Conservation (phyloP, 2,797 vertebrate species). For the Phataginus tricuspis region DNA sequence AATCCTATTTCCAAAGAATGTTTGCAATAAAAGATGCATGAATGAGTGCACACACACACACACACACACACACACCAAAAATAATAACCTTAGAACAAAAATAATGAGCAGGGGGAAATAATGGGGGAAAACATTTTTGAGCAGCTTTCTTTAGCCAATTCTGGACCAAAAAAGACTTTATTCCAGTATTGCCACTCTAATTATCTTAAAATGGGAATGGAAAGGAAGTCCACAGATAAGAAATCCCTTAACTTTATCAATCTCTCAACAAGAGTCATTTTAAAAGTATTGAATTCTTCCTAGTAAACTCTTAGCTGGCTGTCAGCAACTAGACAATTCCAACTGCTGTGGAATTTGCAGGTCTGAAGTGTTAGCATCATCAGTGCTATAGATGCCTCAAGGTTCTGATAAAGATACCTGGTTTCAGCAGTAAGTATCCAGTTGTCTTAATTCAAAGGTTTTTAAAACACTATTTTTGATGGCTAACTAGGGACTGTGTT, state of each 20-base stretch:
- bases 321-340: neutral
- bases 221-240: constrained; percentile 36
- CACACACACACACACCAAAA: neutral
- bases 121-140: neutral
- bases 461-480: neutral
- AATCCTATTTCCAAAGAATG: neutral
- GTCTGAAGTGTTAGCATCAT: neutral
- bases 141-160: neutral
- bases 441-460: neutral
- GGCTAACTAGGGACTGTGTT: neutral
- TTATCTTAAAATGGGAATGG: constrained; percentile 37
- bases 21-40: neutral
- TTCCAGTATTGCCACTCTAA: neutral
- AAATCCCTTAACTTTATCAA: constrained; percentile 60
- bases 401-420: neutral
- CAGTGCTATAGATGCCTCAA: neutral
- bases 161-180: neutral
- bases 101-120: neutral
- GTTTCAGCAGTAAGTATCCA: neutral
- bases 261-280: constrained; percentile 41
- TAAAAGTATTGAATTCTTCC: constrained; percentile 60
- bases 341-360: neutral
- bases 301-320: constrained; percentile 54
- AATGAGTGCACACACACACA: rapidly evolving
- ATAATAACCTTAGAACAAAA: constrained; percentile 9